Conservation (phyloP, 1,140 invertebrate genomes). For the Orius insidiosus region DNA sequence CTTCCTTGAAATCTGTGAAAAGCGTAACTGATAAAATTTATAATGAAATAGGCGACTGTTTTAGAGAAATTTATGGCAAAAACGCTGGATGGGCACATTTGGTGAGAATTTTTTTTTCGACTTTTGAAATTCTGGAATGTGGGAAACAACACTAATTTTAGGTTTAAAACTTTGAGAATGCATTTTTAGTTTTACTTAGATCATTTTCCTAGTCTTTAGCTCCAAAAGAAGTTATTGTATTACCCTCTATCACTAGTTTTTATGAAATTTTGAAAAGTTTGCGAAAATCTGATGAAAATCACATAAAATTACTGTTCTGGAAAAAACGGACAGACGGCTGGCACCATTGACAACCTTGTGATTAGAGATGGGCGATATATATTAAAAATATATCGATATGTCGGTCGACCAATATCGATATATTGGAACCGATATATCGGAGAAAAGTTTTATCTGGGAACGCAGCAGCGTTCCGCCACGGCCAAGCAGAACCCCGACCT, state of each 20-base stretch:
- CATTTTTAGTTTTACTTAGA: background rate
- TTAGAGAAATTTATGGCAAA: constrained; percentile 64
- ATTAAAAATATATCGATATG: too few species aligned
- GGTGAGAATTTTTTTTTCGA: constrained; percentile 32
- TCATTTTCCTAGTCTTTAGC: background rate
- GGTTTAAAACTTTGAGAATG: background rate
- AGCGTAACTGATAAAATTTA: constrained; percentile 70
- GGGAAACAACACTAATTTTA: background rate
- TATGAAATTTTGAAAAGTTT: background rate
- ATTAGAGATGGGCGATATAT: too few species aligned
- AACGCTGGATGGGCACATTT: constrained; percentile 92
- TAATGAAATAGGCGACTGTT: constrained; percentile 65
- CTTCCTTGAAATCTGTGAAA: constrained; percentile 57
- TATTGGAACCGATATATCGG: too few species aligned
- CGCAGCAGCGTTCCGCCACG: too few species aligned
- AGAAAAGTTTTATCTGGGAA: too few species aligned
- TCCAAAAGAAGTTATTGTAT: background rate
- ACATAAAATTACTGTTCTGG: too few species aligned
- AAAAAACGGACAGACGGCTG: too few species aligned
- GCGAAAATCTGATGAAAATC: background rate
- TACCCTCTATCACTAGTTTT: background rate
- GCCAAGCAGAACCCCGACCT: too few species aligned
- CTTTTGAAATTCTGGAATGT: background rate
- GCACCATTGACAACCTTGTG: too few species aligned
- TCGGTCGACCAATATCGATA: too few species aligned